Conservation (phyloP, 1,140 invertebrate species). For the Caenorhabditis tropicalis region DNA sequence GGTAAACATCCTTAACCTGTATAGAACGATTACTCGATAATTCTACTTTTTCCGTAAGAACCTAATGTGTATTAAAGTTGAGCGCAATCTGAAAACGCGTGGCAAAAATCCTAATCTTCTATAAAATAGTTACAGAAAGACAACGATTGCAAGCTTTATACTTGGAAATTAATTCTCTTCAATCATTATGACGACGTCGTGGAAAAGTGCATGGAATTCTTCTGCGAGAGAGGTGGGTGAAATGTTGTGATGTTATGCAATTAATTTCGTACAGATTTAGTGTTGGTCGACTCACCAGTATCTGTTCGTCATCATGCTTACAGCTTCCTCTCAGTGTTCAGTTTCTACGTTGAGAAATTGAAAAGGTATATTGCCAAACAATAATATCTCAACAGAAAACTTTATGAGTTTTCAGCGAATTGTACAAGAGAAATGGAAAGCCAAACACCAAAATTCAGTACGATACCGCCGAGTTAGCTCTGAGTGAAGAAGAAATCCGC, state of each 20-base stretch:
- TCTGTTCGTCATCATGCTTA: neutral
- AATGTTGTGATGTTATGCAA: slow-evolving; percentile 32
- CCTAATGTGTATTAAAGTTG: neutral
- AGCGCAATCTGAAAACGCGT: no score
- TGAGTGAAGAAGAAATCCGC: neutral
- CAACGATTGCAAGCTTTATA: slow-evolving; percentile 5
- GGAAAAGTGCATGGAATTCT: slow-evolving; percentile 46
- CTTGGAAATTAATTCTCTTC: slow-evolving; percentile 13
- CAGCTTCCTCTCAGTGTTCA: slow-evolving; percentile 4
- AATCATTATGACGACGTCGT: slow-evolving; percentile 46
- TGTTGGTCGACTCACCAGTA: neutral
- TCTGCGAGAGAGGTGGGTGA: slow-evolving; percentile 42
- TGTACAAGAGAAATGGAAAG: slow-evolving; percentile 11
- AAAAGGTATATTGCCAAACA: neutral
- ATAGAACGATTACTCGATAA: no score
- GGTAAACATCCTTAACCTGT: neutral
- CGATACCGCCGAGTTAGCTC: neutral
- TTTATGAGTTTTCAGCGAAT: neutral
- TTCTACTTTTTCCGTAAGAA: no score
- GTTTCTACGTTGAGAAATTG: slow-evolving; percentile 15
- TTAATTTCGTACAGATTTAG: slow-evolving; percentile 43
- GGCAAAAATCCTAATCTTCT: no score
- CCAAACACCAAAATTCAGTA: neutral
- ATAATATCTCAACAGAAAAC: neutral
- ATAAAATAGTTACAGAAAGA: neutral